phyloP scores from a whole-genome alignment of 2,113 vertebrate genomes.

The Muscicapa adusta region DNA sequence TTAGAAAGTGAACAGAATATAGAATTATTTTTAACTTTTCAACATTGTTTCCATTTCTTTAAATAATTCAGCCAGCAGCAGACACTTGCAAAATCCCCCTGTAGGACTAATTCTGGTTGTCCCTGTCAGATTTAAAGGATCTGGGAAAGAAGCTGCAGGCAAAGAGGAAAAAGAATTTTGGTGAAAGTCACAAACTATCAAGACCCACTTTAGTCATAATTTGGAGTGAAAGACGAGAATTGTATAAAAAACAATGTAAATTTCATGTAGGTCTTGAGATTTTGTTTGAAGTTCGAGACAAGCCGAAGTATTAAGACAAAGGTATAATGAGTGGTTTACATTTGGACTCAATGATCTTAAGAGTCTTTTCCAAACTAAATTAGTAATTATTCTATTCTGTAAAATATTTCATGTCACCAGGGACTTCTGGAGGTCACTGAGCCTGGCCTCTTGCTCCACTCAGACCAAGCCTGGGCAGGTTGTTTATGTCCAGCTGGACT shows the following conservation, averaged over 20 bases:
- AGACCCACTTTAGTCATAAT: not conserved
- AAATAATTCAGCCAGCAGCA: not conserved
- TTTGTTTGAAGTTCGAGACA: not conserved
- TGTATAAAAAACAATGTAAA: not conserved
- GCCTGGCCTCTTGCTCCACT: not conserved
- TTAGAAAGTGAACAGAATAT: not conserved
- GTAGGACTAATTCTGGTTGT: not conserved
- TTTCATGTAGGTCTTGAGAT: not conserved
- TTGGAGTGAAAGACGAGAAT: not conserved
- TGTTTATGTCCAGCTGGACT: not conserved
- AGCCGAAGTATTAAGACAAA: not conserved
- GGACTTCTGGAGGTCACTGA: not conserved
- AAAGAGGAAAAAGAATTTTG: not conserved
- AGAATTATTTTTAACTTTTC: not conserved
- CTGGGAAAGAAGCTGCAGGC: constrained; percentile 4
- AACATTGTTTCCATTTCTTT: not conserved
- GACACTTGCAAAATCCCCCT: not conserved
- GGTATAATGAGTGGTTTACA: not conserved
- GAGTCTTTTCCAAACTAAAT: not conserved
- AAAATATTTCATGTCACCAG: not conserved
- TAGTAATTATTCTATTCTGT: not conserved
- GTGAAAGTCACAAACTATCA: constrained; percentile 9
- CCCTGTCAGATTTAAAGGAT: constrained; percentile 29
- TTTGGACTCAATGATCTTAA: not conserved
- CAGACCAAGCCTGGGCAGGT: not conserved